Percentiles rank a stretch among this genome's conserved stretches.
These are phyloP conservation scores for Philaethria dido DNA, from an alignment of 2,888 invertebrate species.

Conservation along the genomic window DNA sequence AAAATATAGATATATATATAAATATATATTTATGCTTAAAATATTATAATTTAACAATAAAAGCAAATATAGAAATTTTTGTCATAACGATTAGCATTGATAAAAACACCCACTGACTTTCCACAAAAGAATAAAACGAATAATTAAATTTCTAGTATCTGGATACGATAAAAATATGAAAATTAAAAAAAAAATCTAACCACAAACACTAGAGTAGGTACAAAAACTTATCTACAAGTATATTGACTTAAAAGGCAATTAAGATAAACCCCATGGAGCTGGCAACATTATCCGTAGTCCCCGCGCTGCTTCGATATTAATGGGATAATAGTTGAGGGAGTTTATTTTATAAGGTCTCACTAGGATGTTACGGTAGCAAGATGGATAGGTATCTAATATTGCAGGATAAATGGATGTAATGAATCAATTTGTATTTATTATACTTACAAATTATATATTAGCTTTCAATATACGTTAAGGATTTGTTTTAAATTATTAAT, in stretches of 20 bases:
- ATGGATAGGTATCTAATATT: constrained; percentile 22
- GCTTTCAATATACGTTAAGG: too few relatives aligned
- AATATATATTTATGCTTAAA: too few relatives aligned
- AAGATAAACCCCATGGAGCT: constrained; percentile 64
- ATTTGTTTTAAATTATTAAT: too few relatives aligned
- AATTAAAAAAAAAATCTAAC: background rate
- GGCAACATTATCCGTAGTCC: constrained; percentile 56
- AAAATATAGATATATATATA: too few relatives aligned
- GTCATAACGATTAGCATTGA: too few relatives aligned
- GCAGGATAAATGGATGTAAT: constrained; percentile 16
- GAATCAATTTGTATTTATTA: constrained; percentile 7
- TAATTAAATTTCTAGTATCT: too few relatives aligned
- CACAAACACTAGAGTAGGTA: constrained; percentile 10
- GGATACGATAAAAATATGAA: background rate
- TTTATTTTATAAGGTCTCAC: constrained; percentile 41
- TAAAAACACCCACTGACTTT: too few relatives aligned
- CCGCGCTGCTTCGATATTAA: constrained; percentile 58
- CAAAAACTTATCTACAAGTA: constrained; percentile 52
- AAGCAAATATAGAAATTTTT: too few relatives aligned
- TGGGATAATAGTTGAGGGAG: constrained; percentile 53
- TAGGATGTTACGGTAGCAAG: constrained; percentile 24
- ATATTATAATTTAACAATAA: too few relatives aligned
- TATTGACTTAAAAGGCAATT: constrained; percentile 66
- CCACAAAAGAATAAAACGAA: too few relatives aligned
- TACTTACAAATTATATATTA: constrained; percentile 3